Percentiles rank a stretch among this genome's conserved stretches.
phyloP scores from a whole-genome alignment of 2,888 invertebrate species.

The Acleris holmiana region DNA sequence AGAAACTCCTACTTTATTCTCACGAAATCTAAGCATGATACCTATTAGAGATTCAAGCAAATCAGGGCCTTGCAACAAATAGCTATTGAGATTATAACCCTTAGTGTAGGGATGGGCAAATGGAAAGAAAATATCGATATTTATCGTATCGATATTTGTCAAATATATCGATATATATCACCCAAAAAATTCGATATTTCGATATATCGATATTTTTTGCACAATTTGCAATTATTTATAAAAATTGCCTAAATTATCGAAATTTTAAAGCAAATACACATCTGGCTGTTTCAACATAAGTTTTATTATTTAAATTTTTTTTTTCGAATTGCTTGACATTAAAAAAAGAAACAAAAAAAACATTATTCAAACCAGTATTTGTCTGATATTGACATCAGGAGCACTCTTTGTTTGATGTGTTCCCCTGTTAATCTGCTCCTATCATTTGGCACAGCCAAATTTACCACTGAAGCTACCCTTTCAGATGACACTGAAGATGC shows the following conservation, averaged over 20 bases:
- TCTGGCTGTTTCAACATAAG: conserved; percentile 34
- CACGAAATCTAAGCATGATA: too few relatives aligned
- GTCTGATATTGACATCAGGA: conserved; percentile 44
- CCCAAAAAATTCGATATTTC: too few relatives aligned
- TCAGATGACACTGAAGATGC: conserved; percentile 3
- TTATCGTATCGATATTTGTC: too few relatives aligned
- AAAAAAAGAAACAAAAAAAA: too few relatives aligned
- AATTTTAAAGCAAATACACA: conserved; percentile 40
- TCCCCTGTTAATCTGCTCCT: conserved; percentile 48
- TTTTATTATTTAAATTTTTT: conserved; percentile 38
- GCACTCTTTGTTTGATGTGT: conserved; percentile 45
- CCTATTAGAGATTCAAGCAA: too few relatives aligned
- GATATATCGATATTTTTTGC: conserved; percentile 15
- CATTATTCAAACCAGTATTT: conserved; percentile 27
- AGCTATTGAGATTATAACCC: too few relatives aligned
- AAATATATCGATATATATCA: too few relatives aligned
- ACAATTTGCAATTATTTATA: conserved; percentile 31
- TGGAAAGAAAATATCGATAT: too few relatives aligned
- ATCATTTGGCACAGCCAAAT: conserved; percentile 45
- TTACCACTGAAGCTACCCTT: conserved; percentile 27
- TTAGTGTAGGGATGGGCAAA: background rate
- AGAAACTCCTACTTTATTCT: too few relatives aligned
- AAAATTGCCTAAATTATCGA: conserved; percentile 37
- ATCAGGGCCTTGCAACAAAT: too few relatives aligned
- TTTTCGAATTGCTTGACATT: too few relatives aligned